Conservation (phyloP, 2,797 vertebrate species). For the Catamblyrhynchus diadema region DNA sequence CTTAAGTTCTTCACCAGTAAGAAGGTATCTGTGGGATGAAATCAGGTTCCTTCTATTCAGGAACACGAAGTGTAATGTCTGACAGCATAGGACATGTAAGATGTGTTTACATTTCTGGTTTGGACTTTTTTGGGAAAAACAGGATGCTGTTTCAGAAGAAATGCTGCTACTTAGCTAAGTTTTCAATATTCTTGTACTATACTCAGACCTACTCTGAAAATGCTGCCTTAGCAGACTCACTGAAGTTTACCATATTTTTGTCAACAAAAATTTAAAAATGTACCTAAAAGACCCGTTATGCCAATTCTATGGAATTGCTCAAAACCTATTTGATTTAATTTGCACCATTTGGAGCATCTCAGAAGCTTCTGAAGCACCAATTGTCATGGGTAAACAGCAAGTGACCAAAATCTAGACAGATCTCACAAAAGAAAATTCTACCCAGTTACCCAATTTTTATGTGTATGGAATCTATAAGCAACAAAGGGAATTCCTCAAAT, state of each 20-base stretch:
- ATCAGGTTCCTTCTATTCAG: neutral
- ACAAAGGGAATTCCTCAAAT: neutral
- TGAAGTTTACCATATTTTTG: neutral
- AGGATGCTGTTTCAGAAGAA: neutral
- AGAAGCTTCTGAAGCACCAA: neutral
- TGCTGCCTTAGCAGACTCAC: neutral
- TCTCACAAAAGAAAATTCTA: neutral
- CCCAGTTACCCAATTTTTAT: neutral
- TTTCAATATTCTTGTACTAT: neutral
- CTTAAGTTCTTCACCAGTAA: neutral
- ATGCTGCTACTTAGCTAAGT: neutral
- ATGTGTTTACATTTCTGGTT: neutral
- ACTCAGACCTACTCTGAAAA: neutral
- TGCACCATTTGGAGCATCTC: neutral
- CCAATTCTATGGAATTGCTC: neutral
- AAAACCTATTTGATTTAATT: neutral
- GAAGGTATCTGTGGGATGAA: neutral
- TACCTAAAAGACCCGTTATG: neutral
- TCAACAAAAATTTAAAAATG: neutral
- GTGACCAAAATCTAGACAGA: neutral
- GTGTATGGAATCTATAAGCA: neutral
- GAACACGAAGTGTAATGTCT: neutral
- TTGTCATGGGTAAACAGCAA: neutral
- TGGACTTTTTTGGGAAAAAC: neutral
- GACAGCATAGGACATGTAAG: neutral